Conservation (phyloP, 2,113 vertebrate genomes). For the Larimichthys polyactis region DNA sequence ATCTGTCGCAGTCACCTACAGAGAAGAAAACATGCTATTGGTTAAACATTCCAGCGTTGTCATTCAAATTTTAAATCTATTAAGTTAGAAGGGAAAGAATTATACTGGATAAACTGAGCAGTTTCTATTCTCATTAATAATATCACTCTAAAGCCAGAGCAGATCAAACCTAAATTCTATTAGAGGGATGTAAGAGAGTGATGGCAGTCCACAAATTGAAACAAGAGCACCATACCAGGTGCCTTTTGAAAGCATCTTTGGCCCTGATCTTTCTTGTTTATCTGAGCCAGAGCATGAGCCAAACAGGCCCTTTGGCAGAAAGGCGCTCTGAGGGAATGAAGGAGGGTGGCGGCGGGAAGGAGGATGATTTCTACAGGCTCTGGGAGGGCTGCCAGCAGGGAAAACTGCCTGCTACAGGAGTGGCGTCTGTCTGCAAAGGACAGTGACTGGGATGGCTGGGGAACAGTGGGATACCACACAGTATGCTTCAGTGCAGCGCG, state of each 20-base stretch:
- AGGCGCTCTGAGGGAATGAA: slow-evolving; percentile 52
- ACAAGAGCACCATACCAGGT: slow-evolving; percentile 66
- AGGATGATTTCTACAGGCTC: slow-evolving; percentile 74
- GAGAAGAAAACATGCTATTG: slow-evolving; percentile 50
- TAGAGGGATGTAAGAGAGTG: slow-evolving; percentile 37
- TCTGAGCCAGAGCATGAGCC: slow-evolving; percentile 61
- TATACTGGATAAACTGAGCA: slow-evolving; percentile 14
- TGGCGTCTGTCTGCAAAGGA: slow-evolving; percentile 68
- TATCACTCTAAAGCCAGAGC: slow-evolving; percentile 26
- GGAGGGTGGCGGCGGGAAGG: slow-evolving; percentile 34
- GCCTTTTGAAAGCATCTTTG: slow-evolving; percentile 74
- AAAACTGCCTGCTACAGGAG: slow-evolving; percentile 56
- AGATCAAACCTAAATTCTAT: slow-evolving; percentile 53
- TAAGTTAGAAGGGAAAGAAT: neutral
- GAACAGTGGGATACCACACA: slow-evolving; percentile 58
- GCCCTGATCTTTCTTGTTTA: slow-evolving; percentile 64
- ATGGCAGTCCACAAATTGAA: slow-evolving; percentile 39
- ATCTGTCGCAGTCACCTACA: slow-evolving; percentile 93
- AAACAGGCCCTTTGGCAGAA: slow-evolving; percentile 73
- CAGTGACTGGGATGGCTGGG: slow-evolving; percentile 60
- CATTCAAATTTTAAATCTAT: slow-evolving; percentile 25
- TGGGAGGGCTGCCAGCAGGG: slow-evolving; percentile 60
- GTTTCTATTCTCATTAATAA: slow-evolving; percentile 46
- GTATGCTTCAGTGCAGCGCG: slow-evolving; percentile 49
- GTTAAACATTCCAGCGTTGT: slow-evolving; percentile 43